Conservation (phyloP, 2,888 invertebrate genomes). For the Papilio demoleus region DNA sequence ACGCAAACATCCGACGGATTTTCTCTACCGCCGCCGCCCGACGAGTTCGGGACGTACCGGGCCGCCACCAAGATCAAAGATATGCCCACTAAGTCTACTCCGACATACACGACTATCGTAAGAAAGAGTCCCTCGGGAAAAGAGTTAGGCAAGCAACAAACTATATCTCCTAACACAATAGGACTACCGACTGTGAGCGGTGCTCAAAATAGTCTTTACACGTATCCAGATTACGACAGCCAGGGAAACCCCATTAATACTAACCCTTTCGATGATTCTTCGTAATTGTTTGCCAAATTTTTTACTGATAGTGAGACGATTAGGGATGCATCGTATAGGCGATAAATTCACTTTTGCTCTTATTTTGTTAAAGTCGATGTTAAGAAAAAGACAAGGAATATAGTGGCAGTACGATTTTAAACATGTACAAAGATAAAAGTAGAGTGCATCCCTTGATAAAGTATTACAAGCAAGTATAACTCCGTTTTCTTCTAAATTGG, state of each 20-base stretch:
- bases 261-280: conserved; percentile 72
- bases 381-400: too few relatives aligned
- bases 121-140: conserved; percentile 63
- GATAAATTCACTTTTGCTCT: background rate
- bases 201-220: conserved; percentile 63
- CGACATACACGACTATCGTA: conserved; percentile 68
- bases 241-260: conserved; percentile 67
- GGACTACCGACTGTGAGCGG: conserved; percentile 71
- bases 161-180: conserved; percentile 69
- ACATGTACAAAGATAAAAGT: background rate
- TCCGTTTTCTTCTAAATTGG: too few relatives aligned
- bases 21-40: conserved; percentile 77
- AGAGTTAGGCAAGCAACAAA: conserved; percentile 62
- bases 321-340: background rate
- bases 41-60: conserved; percentile 74
- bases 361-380: background rate
- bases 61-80: conserved; percentile 71
- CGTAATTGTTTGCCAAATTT: conserved; percentile 45
- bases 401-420: background rate
- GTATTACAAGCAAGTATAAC: background rate
- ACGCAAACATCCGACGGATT: conserved; percentile 76
- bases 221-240: conserved; percentile 70
- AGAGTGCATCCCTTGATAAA: background rate
- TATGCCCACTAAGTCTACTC: conserved; percentile 65
- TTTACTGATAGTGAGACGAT: background rate